Base-by-base conservation (phyloP, 2,113 vertebrate genomes). In the Castor canadensis region DNA sequence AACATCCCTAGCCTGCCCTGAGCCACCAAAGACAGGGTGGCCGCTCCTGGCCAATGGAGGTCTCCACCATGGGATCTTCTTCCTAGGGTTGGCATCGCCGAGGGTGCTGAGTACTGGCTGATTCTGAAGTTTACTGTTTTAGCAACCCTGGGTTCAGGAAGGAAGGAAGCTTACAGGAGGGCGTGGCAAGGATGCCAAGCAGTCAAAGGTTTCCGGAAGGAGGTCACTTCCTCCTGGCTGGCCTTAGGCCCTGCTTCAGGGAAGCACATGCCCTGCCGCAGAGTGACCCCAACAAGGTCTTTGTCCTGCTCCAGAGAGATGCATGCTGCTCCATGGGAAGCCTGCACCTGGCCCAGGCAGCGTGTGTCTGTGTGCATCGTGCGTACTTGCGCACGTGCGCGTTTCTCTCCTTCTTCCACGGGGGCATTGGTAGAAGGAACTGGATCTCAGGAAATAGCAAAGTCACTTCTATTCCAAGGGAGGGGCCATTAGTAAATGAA, bases 111-210 rank as follows among this genome's bases (percentile, higher is more conserved):
- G 81, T 38, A 62, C 60, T 85, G 17, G 67, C 82, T 83, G 40
- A 66, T 89, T 75, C 87, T 12, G 43, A 80, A 84, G 79, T 75
- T 97, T 96, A 87, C 95, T 90, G 84, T 66, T 81, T 47, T 54
- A 5, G 71, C 85, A 92, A 66, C 92, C 77, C 77, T 17, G 66
- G 40, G 77, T 76, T 95, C 81, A 89, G 91, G 30, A 58, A 49
- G 69, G 96, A 80, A 94, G 94, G 97, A 97, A 96, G 94, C 77
- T 52, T 81, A 86, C 49, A 16, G 56, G 92, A 93, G 81, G 95
- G 81, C 0, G 40, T 4, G 43, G 84, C 35, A 26, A 60, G 72
- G 69, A 73, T 7, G 87, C 85, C 49, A 28, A 89, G 72, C 20
- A 5, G 95, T 76, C 90, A 79, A 84, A 47, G 62, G 40, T 81